A percentile compares a stretch with the other conserved stretches of the same genome.
Conservation (phyloP, 2,113 vertebrate genomes). For the Glaucomys volans region DNA sequence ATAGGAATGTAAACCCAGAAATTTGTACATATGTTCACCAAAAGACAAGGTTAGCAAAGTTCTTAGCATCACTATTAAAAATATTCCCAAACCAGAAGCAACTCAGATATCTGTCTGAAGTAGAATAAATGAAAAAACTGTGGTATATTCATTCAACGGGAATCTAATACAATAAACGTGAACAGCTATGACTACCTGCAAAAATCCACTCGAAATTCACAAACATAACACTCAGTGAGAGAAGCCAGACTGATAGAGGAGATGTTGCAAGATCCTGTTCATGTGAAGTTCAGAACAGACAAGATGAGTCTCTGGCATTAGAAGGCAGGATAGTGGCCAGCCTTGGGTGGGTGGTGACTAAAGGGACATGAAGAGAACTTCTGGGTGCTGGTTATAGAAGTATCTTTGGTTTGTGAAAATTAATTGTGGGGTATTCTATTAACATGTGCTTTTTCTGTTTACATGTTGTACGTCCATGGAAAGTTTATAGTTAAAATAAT, state of each 20-base stretch:
- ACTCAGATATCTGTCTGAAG: neutral
- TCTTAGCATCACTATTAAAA: neutral
- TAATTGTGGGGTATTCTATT: neutral
- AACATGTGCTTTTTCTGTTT: neutral
- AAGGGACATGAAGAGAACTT: neutral
- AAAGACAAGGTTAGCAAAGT: neutral
- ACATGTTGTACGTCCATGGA: neutral
- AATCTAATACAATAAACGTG: neutral
- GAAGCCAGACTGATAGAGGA: neutral
- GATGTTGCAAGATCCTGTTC: neutral
- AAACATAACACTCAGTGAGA: neutral
- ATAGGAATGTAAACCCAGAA: neutral
- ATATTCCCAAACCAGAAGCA: neutral
- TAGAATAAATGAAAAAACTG: neutral
- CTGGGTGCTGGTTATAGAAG: neutral
- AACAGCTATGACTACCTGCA: neutral
- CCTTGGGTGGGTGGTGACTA: neutral
- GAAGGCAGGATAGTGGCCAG: neutral
- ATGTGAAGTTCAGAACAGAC: neutral
- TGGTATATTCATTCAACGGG: neutral
- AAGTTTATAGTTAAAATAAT: conserved; percentile 10
- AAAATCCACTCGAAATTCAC: neutral
- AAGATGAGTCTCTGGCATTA: neutral
- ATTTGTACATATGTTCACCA: neutral
- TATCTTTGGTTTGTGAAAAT: neutral